These are phyloP conservation scores for Pseudomyrmex concolor DNA, from an alignment of 1,140 invertebrate species.

Conservation along the genomic window DNA sequence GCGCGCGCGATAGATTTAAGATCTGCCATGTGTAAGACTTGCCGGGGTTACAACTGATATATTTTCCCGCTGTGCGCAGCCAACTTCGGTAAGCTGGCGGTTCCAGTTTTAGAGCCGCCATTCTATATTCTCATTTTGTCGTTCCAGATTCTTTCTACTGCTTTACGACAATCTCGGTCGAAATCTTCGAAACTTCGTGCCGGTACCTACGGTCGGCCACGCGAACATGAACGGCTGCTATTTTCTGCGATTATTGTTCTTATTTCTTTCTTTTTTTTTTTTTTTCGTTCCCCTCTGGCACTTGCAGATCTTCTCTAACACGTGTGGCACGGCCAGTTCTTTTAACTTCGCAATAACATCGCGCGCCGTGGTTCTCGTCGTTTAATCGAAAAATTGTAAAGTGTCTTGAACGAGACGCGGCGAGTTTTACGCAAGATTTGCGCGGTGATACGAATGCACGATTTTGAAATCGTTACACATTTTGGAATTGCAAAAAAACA, in stretches of 20 bases:
- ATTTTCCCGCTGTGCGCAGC: slow-evolving; percentile 1
- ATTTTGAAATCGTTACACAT: neutral
- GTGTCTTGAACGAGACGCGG: neutral
- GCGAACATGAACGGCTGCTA: slow-evolving; percentile 48
- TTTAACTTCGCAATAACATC: slow-evolving; percentile 33
- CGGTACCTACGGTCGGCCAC: slow-evolving; percentile 29
- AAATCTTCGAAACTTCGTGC: slow-evolving; percentile 57
- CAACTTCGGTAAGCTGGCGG: slow-evolving; percentile 13
- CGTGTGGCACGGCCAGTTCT: slow-evolving; percentile 15
- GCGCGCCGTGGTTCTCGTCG: neutral
- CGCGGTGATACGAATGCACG: neutral
- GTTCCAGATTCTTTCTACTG: slow-evolving; percentile 53
- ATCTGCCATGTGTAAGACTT: neutral
- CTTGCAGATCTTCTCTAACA: slow-evolving; percentile 27
- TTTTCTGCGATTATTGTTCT: slow-evolving; percentile 52
- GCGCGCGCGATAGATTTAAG: neutral
- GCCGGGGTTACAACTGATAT: slow-evolving; percentile 14
- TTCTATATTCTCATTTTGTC: slow-evolving; percentile 61
- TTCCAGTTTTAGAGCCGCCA: neutral
- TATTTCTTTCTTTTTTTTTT: slow-evolving; percentile 30
- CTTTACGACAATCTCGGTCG: slow-evolving; percentile 57
- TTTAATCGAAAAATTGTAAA: slow-evolving; percentile 26
- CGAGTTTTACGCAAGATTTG: neutral
- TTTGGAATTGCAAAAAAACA: neutral
- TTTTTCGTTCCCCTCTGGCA: neutral